phyloP scores from a whole-genome alignment of 1,140 invertebrate genomes.

The Drosophila jambulina region DNA sequence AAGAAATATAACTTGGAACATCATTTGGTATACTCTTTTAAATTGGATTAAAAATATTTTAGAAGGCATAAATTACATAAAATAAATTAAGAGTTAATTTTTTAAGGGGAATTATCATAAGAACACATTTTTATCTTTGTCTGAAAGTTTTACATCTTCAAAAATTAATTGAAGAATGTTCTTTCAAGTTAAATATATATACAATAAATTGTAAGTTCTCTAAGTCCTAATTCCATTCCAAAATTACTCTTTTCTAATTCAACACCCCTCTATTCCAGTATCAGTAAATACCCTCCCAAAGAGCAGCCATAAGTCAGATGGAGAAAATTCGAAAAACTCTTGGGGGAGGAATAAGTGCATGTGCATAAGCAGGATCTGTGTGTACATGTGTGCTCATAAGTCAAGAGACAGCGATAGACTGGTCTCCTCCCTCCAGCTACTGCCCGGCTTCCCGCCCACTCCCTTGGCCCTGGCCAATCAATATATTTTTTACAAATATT shows the following conservation, averaged over 20 bases:
- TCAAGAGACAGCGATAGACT: slow-evolving; percentile 10
- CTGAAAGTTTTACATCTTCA: neutral
- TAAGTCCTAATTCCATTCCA: neutral
- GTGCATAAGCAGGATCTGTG: slow-evolving; percentile 60
- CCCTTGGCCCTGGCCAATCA: slow-evolving; percentile 65
- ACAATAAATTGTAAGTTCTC: neutral
- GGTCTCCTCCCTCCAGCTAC: neutral
- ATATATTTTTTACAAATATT: slow-evolving; percentile 84
- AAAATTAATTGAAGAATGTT: too few relatives aligned
- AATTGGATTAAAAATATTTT: neutral
- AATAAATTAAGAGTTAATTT: neutral
- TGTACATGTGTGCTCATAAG: slow-evolving; percentile 30
- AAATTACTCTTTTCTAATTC: neutral
- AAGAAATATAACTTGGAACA: neutral
- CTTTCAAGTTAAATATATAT: neutral
- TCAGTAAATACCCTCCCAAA: neutral
- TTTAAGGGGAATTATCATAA: too few relatives aligned
- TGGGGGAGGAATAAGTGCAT: slow-evolving; percentile 69
- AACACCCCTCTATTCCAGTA: neutral
- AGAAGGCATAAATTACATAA: neutral
- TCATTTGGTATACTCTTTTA: slow-evolving; percentile 19
- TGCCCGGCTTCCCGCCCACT: slow-evolving; percentile 2
- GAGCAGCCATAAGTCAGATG: neutral
- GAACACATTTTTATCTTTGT: neutral
- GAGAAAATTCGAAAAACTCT: slow-evolving; percentile 7